Conservation (phyloP, 2,797 vertebrate genomes). For the Hephaestus fuliginosus region DNA sequence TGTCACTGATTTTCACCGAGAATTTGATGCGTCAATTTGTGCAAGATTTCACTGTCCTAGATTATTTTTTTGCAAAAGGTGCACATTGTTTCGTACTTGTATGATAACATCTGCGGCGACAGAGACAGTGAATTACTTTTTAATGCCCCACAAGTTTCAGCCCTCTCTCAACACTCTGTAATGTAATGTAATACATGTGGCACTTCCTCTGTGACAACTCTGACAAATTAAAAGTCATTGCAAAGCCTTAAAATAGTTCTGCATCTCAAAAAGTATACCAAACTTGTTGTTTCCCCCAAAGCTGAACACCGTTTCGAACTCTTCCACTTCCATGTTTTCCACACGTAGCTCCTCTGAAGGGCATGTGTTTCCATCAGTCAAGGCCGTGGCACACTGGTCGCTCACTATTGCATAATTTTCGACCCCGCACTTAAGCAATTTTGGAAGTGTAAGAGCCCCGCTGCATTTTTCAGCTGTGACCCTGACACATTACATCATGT, state of each 20-base stretch:
- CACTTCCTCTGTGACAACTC: neutral
- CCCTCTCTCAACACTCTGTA: no score
- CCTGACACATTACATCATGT: slow-evolving; percentile 54
- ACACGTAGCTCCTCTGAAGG: slow-evolving; percentile 48
- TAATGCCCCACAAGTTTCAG: neutral
- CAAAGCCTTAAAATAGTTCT: neutral
- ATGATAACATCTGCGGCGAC: neutral
- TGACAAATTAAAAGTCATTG: neutral
- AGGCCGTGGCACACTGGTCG: slow-evolving; percentile 33
- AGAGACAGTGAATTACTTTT: neutral
- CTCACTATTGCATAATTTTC: slow-evolving; percentile 58
- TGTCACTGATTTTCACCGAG: neutral
- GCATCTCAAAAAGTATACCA: no score
- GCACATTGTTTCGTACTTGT: neutral
- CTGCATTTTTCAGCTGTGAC: slow-evolving; percentile 53
- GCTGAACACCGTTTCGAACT: slow-evolving; percentile 2
- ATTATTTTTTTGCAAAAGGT: neutral
- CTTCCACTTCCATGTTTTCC: slow-evolving; percentile 47
- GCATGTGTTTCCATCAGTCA: slow-evolving; percentile 68
- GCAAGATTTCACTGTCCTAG: neutral
- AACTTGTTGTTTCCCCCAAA: neutral
- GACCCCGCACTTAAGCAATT: slow-evolving; percentile 43
- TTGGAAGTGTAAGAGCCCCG: slow-evolving; percentile 41
- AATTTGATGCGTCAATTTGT: neutral
- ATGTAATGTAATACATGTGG: neutral